Conservation (phyloP, 2,888 invertebrate species). For the Sarcophaga caerulescens region DNA sequence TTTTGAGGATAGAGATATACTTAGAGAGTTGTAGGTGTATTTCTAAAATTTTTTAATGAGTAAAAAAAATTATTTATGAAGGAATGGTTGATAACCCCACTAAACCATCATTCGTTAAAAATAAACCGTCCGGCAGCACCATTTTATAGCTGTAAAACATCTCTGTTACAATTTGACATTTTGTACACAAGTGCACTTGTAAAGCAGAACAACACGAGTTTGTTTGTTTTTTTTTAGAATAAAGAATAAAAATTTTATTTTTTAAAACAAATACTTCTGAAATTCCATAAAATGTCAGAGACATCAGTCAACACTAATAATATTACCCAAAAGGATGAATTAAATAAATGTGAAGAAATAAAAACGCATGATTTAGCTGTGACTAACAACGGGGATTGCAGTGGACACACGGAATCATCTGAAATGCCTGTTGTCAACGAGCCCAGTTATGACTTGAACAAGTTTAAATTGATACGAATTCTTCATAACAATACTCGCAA, state of each 20-base stretch:
- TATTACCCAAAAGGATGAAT: background rate
- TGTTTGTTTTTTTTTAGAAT: background rate
- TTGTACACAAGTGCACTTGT: too few species aligned
- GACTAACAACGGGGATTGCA: background rate
- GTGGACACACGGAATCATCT: background rate
- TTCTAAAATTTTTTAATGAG: too few species aligned
- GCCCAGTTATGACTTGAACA: constrained; percentile 82
- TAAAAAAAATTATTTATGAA: too few species aligned
- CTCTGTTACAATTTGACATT: too few species aligned
- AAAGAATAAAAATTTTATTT: background rate
- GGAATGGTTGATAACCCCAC: too few species aligned
- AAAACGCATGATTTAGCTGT: background rate
- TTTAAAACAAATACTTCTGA: background rate
- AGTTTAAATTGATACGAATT: constrained; percentile 86
- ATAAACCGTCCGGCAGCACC: too few species aligned
- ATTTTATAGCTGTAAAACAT: too few species aligned
- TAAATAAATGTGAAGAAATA: background rate
- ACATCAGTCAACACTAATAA: constrained; percentile 19
- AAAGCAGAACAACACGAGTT: too few species aligned
- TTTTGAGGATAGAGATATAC: too few species aligned
- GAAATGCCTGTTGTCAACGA: background rate
- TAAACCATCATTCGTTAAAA: too few species aligned
- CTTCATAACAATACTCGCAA: constrained; percentile 87
- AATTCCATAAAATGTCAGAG: constrained; percentile 39
- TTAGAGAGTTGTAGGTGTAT: too few species aligned